These are phyloP conservation scores for Holothuria glaberrima DNA, from an alignment of 35 echinoderm and acorn worm species.

Conservation along the genomic window DNA sequence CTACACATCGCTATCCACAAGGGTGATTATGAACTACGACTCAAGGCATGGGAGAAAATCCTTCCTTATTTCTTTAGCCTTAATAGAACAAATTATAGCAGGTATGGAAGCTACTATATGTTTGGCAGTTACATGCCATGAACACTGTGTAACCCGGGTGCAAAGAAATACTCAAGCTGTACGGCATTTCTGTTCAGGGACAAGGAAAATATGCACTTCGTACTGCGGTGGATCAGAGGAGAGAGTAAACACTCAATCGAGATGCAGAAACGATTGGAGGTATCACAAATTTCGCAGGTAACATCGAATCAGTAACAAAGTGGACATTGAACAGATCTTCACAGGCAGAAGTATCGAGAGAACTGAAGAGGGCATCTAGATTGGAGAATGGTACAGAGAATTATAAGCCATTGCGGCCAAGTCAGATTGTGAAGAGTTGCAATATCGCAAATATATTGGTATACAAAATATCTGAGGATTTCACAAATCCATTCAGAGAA, in stretches of 20 bases:
- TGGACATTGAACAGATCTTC: conserved; percentile 49
- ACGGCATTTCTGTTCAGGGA: too few species aligned
- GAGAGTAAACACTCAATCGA: conserved; percentile 34
- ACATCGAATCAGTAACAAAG: conserved; percentile 47
- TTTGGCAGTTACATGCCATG: too few species aligned
- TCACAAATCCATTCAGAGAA: conserved; percentile 37
- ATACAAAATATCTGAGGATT: conserved; percentile 38
- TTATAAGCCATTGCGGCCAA: conserved; percentile 48
- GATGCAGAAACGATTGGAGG: conserved; percentile 43
- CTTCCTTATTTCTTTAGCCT: neutral
- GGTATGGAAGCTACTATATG: neutral
- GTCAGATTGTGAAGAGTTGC: conserved; percentile 43
- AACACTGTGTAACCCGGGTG: too few species aligned
- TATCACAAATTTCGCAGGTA: conserved; percentile 44
- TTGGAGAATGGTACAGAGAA: neutral
- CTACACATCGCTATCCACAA: neutral
- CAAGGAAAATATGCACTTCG: too few species aligned
- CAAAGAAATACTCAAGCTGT: too few species aligned
- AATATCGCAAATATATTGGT: conserved; percentile 43
- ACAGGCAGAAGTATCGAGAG: neutral
- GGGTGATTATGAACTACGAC: neutral
- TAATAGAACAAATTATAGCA: neutral
- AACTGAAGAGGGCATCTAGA: conserved; percentile 30
- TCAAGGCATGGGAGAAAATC: neutral
- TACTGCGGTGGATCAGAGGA: too few species aligned